Evolutionary conservation across 2,888 invertebrate species (phyloP).

Genomic region (Agrochola litura): DNA sequence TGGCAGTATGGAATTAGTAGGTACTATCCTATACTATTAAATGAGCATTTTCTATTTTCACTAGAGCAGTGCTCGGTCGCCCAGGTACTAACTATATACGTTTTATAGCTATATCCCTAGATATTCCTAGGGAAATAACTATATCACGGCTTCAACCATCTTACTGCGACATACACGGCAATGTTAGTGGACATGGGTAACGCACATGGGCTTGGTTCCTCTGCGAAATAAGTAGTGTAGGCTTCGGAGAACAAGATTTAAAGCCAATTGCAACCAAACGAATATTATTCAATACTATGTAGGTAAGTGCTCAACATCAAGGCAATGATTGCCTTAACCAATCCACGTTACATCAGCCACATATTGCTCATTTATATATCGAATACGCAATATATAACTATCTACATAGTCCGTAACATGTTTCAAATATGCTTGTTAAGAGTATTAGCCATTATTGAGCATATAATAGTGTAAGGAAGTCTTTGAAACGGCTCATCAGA

Average conservation of each 20-base stretch:
- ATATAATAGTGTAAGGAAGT: conserved; percentile 72
- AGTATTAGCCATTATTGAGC: conserved; percentile 73
- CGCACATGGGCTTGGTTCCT: neutral
- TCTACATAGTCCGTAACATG: conserved; percentile 63
- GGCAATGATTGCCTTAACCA: conserved; percentile 61
- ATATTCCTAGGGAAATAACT: neutral
- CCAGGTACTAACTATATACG: no score
- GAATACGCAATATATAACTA: conserved; percentile 71
- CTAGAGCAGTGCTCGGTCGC: no score
- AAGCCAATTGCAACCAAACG: neutral
- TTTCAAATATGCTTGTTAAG: conserved; percentile 70
- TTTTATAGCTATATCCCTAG: no score
- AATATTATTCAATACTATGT: neutral
- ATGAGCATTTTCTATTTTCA: no score
- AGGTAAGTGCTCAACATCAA: conserved; percentile 21
- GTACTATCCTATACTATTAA: no score
- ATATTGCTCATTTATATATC: conserved; percentile 68
- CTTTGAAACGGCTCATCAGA: conserved; percentile 63
- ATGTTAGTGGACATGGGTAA: neutral
- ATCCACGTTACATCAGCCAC: conserved; percentile 69
- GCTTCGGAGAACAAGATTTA: neutral
- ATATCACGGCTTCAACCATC: no score
- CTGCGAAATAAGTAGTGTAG: neutral
- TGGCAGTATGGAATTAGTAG: no score
- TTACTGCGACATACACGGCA: neutral